Evolutionary conservation across 1,140 invertebrate species (phyloP).

Genomic region (Caerostris darwini): DNA sequence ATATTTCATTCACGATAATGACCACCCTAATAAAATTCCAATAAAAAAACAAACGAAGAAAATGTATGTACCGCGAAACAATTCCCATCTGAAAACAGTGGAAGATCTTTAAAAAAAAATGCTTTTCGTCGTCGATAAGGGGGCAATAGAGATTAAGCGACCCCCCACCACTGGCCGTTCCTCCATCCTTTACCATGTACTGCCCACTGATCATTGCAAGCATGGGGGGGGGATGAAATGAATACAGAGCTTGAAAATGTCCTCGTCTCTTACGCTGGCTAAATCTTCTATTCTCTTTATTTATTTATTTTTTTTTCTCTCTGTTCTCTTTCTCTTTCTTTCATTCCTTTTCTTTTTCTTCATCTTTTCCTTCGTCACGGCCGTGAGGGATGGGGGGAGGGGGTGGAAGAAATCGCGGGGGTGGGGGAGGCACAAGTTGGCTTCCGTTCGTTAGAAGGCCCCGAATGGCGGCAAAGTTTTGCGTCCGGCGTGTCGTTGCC

Average conservation of each 20-base stretch:
- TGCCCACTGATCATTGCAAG: constrained; percentile 49
- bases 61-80: constrained; percentile 1
- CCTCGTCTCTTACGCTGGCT: constrained; percentile 51
- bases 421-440: neutral
- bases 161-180: neutral
- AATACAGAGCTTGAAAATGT: constrained; percentile 59
- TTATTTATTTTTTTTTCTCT: constrained; percentile 1
- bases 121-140: constrained; percentile 1
- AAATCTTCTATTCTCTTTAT: constrained; percentile 17
- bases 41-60: neutral
- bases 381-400: constrained; percentile 20
- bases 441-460: constrained; percentile 73
- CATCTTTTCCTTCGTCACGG: constrained; percentile 27
- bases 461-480: constrained; percentile 75
- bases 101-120: neutral
- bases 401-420: neutral
- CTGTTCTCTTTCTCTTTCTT: too few relatives aligned
- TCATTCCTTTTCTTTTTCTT: neutral
- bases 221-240: constrained; percentile 3
- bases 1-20: neutral
- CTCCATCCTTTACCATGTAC: constrained; percentile 29
- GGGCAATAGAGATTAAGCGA: constrained; percentile 59
- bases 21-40: too few relatives aligned
- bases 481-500: constrained; percentile 74
- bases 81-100: constrained; percentile 18